Conservation (phyloP, 2,888 invertebrate species). For the Tanaodytes sp. region DNA sequence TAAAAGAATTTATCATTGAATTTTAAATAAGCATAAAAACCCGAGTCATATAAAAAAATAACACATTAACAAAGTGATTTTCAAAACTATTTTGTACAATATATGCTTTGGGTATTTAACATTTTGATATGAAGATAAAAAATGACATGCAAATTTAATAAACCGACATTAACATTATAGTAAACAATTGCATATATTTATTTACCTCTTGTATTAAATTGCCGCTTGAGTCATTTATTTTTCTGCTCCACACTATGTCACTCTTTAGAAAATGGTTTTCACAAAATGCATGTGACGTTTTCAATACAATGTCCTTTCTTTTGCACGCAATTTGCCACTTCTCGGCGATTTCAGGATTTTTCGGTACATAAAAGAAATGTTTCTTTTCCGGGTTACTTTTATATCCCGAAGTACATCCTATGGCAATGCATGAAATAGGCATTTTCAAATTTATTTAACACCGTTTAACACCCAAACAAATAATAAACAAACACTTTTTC, state of each 20-base stretch:
- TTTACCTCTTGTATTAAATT: background rate
- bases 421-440: background rate
- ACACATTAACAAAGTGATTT: too few relatives aligned
- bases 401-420: slow-evolving; percentile 5
- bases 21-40: too few relatives aligned
- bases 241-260: slow-evolving; percentile 7
- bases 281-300: slow-evolving; percentile 13
- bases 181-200: background rate
- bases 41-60: too few relatives aligned
- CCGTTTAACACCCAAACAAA: too few relatives aligned
- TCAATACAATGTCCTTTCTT: slow-evolving; percentile 13
- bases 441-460: background rate
- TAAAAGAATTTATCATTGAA: too few relatives aligned
- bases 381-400: slow-evolving; percentile 3
- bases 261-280: slow-evolving; percentile 12
- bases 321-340: slow-evolving; percentile 15
- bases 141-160: too few relatives aligned
- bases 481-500: too few relatives aligned
- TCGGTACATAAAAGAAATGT: slow-evolving; percentile 16
- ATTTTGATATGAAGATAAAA: too few relatives aligned
- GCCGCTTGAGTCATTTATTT: background rate
- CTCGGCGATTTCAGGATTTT: background rate
- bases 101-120: too few relatives aligned
- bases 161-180: too few relatives aligned
- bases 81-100: too few relatives aligned